Evolutionary conservation across 2,888 invertebrate species (phyloP).

Genomic region (Galerucella nymphaeae): DNA sequence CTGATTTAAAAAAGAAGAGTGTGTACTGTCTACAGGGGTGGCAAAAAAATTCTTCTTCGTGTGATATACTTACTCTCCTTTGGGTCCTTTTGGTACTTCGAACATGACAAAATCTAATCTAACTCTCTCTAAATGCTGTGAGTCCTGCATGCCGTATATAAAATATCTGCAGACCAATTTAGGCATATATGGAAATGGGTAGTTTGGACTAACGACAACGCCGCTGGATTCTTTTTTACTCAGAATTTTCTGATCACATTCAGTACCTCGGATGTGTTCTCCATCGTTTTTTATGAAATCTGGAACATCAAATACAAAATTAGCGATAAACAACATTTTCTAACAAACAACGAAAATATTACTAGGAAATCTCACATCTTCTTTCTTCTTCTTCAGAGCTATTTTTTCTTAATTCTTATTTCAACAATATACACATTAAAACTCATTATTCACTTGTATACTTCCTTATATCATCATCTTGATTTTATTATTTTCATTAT

Average conservation of each 20-base stretch:
- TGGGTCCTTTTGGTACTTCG: conserved; percentile 88
- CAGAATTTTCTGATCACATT: conserved; percentile 98
- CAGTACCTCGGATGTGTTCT: conserved; percentile 95
- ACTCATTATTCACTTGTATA: no score
- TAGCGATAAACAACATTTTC: no score
- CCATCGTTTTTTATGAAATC: conserved; percentile 95
- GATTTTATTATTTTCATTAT: no score
- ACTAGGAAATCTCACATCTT: no score
- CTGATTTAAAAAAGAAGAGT: no score
- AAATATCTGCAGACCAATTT: conserved; percentile 98
- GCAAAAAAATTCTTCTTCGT: neutral
- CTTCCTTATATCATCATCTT: no score
- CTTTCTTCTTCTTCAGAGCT: no score
- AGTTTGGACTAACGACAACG: conserved; percentile 94
- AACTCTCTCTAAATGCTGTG: conserved; percentile 94
- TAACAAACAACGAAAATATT: no score
- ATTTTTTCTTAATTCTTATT: no score
- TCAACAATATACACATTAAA: no score
- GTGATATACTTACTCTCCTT: conserved; percentile 79
- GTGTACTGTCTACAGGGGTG: no score
- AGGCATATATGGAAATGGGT: conserved; percentile 93
- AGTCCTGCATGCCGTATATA: conserved; percentile 98
- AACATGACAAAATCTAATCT: conserved; percentile 89
- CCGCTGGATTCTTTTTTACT: conserved; percentile 94
- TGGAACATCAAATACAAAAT: conserved; percentile 62